Conservation (phyloP, 1,140 invertebrate genomes). For the Telenomus remus region DNA sequence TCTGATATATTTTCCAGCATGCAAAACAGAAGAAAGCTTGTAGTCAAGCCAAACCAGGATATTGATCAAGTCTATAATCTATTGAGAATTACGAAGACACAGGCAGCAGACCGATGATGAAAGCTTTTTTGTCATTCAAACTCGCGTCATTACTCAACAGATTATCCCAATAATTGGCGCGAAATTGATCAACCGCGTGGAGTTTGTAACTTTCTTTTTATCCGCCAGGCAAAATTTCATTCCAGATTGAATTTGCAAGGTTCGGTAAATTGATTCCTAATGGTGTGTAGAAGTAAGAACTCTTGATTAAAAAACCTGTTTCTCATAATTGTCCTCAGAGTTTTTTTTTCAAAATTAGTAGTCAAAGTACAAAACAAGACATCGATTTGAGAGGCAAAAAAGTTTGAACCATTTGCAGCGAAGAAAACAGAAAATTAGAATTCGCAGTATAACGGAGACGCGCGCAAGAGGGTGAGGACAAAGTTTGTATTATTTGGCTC, state of each 20-base stretch:
- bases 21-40: conserved; percentile 30
- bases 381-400: too few relatives aligned
- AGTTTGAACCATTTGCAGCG: too few relatives aligned
- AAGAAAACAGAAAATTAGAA: too few relatives aligned
- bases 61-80: conserved; percentile 43
- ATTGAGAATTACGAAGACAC: conserved; percentile 23
- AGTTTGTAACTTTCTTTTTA: conserved; percentile 13
- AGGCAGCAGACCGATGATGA: conserved; percentile 4
- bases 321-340: too few relatives aligned
- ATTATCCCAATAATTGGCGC: conserved; percentile 39
- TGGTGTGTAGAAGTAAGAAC: too few relatives aligned
- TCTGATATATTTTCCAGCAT: conserved; percentile 3
- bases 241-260: conserved; percentile 2
- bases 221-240: conserved; percentile 6
- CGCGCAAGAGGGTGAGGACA: too few relatives aligned
- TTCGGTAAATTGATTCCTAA: too few relatives aligned
- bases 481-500: too few relatives aligned
- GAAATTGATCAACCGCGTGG: conserved; percentile 9
- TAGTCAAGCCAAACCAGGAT: conserved; percentile 29
- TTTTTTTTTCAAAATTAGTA: too few relatives aligned
- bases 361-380: too few relatives aligned
- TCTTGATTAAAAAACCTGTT: too few relatives aligned
- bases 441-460: too few relatives aligned
- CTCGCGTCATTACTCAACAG: conserved; percentile 31
- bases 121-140: conserved; percentile 30